A percentile compares a stretch with the other conserved stretches of the same genome.
These are phyloP conservation scores for Heliconius eleuchia DNA, from an alignment of 1,140 invertebrate genomes.

Conservation along the genomic window DNA sequence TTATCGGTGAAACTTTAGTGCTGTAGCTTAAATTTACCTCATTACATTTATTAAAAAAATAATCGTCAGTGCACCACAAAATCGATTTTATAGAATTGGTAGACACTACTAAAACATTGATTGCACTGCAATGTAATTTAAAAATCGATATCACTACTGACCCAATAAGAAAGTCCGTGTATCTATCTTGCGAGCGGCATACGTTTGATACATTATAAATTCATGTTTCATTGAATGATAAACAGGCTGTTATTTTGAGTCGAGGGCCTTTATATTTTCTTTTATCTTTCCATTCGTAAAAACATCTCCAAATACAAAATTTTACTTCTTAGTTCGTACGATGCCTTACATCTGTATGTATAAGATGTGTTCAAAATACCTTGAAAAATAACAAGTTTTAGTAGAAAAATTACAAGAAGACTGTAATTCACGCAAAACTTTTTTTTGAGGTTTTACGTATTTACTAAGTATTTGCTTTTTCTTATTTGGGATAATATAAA, in stretches of 20 bases:
- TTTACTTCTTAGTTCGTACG: too few species aligned
- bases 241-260: not conserved
- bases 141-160: slow-evolving; percentile 33
- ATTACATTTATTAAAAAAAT: not conserved
- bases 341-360: too few species aligned
- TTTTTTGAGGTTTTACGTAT: not conserved
- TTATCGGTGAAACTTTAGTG: too few species aligned
- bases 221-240: not conserved
- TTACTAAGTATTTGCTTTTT: not conserved
- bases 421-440: not conserved
- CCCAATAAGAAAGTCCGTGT: slow-evolving; percentile 11
- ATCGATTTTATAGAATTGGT: not conserved
- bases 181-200: not conserved
- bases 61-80: too few species aligned
- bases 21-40: not conserved
- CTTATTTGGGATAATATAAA: slow-evolving; percentile 29
- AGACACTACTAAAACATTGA: slow-evolving; percentile 30
- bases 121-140: slow-evolving; percentile 30
- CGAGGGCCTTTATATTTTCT: not conserved
- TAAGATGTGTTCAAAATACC: not conserved
- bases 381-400: not conserved
- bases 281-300: too few species aligned
- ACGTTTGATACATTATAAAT: not conserved
- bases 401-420: not conserved
- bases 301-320: too few species aligned